A percentile compares a stretch with the other conserved stretches of the same genome.
phyloP scores from a whole-genome alignment of 2,113 vertebrate genomes.

The Chaetodon trifascialis region DNA sequence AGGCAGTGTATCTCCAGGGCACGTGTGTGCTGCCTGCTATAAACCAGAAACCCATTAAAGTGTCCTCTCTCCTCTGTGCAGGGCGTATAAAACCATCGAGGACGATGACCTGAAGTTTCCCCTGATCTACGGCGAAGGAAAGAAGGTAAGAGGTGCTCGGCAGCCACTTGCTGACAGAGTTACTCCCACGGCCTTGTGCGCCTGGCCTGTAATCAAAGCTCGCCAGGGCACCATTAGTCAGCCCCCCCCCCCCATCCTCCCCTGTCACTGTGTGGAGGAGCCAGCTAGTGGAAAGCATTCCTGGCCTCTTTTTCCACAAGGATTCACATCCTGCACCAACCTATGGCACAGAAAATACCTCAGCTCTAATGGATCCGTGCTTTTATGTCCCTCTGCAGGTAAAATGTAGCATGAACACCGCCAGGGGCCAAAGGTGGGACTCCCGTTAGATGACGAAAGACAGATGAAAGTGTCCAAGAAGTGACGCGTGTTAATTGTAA shows the following conservation, averaged over 20 bases:
- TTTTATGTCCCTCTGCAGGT: slow-evolving; percentile 8
- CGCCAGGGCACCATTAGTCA: slow-evolving; percentile 56
- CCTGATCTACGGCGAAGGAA: slow-evolving; percentile 97
- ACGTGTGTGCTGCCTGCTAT: slow-evolving; percentile 43
- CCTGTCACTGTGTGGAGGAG: slow-evolving; percentile 10
- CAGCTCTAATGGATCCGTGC: slow-evolving; percentile 3
- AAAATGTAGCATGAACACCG: not conserved
- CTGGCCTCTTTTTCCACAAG: slow-evolving; percentile 33
- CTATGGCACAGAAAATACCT: not conserved
- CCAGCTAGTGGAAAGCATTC: slow-evolving; percentile 31
- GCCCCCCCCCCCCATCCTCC: not conserved
- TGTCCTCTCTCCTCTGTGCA: slow-evolving; percentile 73
- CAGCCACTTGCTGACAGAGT: slow-evolving; percentile 31
- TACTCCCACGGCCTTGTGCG: slow-evolving; percentile 40
- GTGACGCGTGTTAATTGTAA: slow-evolving; percentile 18
- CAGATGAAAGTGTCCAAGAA: not conserved
- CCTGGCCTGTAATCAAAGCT: slow-evolving; percentile 61
- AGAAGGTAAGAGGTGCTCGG: slow-evolving; percentile 88
- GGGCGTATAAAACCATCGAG: slow-evolving; percentile 98
- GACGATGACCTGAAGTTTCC: slow-evolving; percentile 97
- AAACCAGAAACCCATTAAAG: slow-evolving; percentile 65
- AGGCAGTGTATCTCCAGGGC: slow-evolving; percentile 36
- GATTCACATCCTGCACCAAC: slow-evolving; percentile 23
- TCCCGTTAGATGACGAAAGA: not conserved
- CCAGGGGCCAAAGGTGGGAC: not conserved